These are phyloP conservation scores for Leucoptera coffeella DNA, from an alignment of 2,888 invertebrate species.

Conservation along the genomic window DNA sequence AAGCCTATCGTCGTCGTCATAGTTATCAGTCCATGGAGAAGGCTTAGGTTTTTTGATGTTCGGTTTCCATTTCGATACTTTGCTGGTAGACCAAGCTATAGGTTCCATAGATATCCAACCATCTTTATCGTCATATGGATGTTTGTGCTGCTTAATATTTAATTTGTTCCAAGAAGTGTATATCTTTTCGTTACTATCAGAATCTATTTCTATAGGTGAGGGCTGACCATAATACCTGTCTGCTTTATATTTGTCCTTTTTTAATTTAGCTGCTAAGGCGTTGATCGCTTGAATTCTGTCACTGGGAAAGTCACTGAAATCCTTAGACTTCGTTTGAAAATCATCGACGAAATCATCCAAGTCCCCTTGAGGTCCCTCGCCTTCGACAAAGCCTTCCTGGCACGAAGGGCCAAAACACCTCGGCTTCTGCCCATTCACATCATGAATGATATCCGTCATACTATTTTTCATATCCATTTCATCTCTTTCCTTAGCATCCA, in stretches of 20 bases:
- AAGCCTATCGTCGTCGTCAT: slow-evolving; percentile 15
- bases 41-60: slow-evolving; percentile 50
- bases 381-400: slow-evolving; percentile 23
- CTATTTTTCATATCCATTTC: slow-evolving; percentile 29
- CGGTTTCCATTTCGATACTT: slow-evolving; percentile 75
- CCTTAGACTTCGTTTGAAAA: slow-evolving; percentile 53
- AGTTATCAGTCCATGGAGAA: slow-evolving; percentile 31
- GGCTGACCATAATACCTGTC: slow-evolving; percentile 10
- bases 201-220: slow-evolving; percentile 13
- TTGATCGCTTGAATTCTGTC: slow-evolving; percentile 38
- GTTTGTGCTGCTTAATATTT: slow-evolving; percentile 49
- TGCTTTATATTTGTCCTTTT: slow-evolving; percentile 32
- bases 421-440: slow-evolving; percentile 15
- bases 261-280: slow-evolving; percentile 36
- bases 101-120: slow-evolving; percentile 76
- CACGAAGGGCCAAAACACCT: slow-evolving; percentile 41
- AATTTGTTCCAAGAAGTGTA: slow-evolving; percentile 45
- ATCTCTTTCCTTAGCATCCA: slow-evolving; percentile 14
- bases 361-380: slow-evolving; percentile 44
- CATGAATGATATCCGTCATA: slow-evolving; percentile 36
- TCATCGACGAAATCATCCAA: slow-evolving; percentile 56
- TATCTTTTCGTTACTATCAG: slow-evolving; percentile 21
- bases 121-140: slow-evolving; percentile 62
- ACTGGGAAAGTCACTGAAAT: slow-evolving; percentile 26
- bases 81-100: slow-evolving; percentile 73